Evolutionary conservation across 2,888 invertebrate species (phyloP).

Genomic region (Iphiclides podalirius): DNA sequence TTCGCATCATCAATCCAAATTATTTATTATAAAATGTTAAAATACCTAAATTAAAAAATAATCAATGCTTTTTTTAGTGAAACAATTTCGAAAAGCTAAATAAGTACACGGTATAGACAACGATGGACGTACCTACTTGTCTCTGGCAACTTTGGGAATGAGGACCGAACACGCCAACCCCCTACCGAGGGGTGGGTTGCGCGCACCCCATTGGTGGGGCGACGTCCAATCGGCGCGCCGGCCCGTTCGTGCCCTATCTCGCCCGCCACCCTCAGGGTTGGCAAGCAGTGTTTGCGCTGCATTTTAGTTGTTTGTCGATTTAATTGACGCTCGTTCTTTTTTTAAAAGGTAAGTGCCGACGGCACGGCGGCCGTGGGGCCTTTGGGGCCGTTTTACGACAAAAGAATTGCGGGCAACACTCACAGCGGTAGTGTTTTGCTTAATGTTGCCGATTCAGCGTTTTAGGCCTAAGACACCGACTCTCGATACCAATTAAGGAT

Average conservation of each 20-base stretch:
- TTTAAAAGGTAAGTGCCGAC: conserved; percentile 28
- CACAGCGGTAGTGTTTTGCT: neutral
- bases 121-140: too few relatives aligned
- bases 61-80: too few relatives aligned
- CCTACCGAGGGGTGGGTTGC: conserved; percentile 27
- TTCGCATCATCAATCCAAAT: too few relatives aligned
- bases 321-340: conserved; percentile 41
- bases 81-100: too few relatives aligned
- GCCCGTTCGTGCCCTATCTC: conserved; percentile 67
- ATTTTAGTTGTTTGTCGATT: conserved; percentile 68
- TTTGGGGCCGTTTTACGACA: conserved; percentile 12
- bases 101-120: too few relatives aligned
- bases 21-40: too few relatives aligned
- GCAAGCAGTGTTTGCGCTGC: conserved; percentile 75
- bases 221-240: conserved; percentile 48
- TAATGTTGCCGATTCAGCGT: neutral
- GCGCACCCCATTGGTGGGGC: conserved; percentile 42
- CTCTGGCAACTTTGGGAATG: too few relatives aligned
- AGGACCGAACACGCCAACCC: neutral
- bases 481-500: too few relatives aligned
- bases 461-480: conserved; percentile 4
- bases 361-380: too few relatives aligned
- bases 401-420: conserved; percentile 13
- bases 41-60: too few relatives aligned
- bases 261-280: conserved; percentile 55